Conservation (phyloP, 1,140 invertebrate species). For the Leptinotarsa texana region DNA sequence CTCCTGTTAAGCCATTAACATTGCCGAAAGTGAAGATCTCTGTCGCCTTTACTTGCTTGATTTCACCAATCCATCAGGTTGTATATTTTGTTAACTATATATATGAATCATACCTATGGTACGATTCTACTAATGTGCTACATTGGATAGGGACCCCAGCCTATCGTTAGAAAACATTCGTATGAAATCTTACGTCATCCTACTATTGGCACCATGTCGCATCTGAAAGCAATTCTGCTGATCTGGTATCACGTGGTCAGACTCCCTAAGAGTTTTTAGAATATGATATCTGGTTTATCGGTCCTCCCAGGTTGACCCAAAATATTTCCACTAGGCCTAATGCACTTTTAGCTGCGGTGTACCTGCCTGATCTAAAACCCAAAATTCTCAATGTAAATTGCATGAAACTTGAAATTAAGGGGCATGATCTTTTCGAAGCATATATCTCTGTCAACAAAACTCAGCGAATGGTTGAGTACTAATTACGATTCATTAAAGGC, state of each 20-base stretch:
- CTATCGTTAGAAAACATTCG: neutral
- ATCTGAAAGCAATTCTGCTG: neutral
- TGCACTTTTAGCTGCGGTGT: neutral
- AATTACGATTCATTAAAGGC: neutral
- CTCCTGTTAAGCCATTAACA: slow-evolving; percentile 50
- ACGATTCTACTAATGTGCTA: neutral
- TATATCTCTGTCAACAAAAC: neutral
- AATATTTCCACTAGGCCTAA: neutral
- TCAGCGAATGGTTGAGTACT: neutral
- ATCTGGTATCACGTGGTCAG: neutral
- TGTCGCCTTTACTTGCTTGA: slow-evolving; percentile 35
- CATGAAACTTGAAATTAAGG: neutral
- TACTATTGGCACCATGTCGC: neutral
- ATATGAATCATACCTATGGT: neutral
- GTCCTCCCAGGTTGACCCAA: neutral
- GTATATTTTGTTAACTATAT: neutral
- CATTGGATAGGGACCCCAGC: neutral
- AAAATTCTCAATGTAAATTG: neutral
- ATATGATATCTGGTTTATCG: neutral
- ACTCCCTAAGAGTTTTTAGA: neutral
- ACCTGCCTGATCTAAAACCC: neutral
- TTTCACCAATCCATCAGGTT: neutral
- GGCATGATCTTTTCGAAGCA: neutral
- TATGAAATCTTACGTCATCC: neutral
- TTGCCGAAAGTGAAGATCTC: slow-evolving; percentile 43